Evolutionary conservation across 1,140 invertebrate species (phyloP).

Genomic region (Drosophila truncata): DNA sequence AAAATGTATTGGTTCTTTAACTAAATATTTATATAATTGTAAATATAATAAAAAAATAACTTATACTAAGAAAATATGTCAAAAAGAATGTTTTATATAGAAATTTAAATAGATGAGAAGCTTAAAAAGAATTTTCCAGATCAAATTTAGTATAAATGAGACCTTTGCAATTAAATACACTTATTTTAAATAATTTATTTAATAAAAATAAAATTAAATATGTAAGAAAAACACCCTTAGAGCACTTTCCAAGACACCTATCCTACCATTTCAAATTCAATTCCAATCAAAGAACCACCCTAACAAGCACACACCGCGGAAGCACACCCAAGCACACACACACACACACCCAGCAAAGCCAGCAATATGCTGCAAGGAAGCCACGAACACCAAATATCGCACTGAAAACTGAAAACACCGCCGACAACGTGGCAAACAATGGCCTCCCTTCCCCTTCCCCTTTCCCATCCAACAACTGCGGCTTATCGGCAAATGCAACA

Average conservation of each 20-base stretch:
- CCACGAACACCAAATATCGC: constrained; percentile 19
- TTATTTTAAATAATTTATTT: neutral
- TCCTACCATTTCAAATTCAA: neutral
- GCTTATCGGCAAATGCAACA: constrained; percentile 65
- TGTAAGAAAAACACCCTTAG: too few relatives aligned
- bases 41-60: neutral
- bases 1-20: neutral
- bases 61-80: neutral
- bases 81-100: neutral
- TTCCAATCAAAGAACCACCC: neutral
- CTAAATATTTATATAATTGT: neutral
- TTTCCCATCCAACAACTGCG: constrained; percentile 18
- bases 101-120: neutral
- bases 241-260: neutral
- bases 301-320: neutral
- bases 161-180: too few relatives aligned
- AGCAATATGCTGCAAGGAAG: constrained; percentile 23
- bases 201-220: too few relatives aligned
- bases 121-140: neutral
- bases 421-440: constrained; percentile 26
- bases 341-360: neutral
- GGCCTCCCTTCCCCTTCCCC: neutral
- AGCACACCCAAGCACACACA: constrained; percentile 8
- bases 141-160: rapidly evolving
- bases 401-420: constrained; percentile 10